phyloP scores from a whole-genome alignment of 2,113 vertebrate genomes.

The Stigmatopora argus region DNA sequence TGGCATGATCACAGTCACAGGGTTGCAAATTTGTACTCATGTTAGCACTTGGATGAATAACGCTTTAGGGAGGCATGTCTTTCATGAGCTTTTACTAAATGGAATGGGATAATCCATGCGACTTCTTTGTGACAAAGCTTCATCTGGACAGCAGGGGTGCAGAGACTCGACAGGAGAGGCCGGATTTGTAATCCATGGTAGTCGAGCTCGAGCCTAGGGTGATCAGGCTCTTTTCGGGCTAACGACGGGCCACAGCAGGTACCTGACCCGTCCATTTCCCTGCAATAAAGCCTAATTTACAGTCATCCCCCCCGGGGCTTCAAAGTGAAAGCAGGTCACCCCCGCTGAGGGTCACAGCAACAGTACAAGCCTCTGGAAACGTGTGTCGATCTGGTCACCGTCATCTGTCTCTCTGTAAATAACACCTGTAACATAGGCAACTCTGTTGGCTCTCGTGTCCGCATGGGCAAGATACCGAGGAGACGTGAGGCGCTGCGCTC shows the following conservation, averaged over 20 bases:
- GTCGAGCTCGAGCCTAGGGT: slow-evolving; percentile 44
- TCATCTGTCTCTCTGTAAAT: slow-evolving; percentile 25
- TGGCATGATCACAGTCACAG: too few species aligned
- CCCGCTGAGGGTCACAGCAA: slow-evolving; percentile 53
- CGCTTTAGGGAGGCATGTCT: slow-evolving; percentile 27
- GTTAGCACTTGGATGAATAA: slow-evolving; percentile 31
- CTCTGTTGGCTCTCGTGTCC: slow-evolving; percentile 17
- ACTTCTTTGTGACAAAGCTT: slow-evolving; percentile 41
- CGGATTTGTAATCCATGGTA: slow-evolving; percentile 52
- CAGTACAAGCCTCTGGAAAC: slow-evolving; percentile 24
- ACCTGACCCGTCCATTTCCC: slow-evolving; percentile 66
- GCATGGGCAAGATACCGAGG: slow-evolving; percentile 25
- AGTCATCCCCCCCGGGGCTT: slow-evolving; percentile 56
- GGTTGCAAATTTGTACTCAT: too few species aligned
- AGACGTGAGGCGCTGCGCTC: slow-evolving; percentile 45
- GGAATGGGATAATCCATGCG: slow-evolving; percentile 43
- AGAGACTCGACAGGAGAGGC: slow-evolving; percentile 29
- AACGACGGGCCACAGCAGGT: slow-evolving; percentile 65
- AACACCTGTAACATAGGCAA: slow-evolving; percentile 29
- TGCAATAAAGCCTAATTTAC: slow-evolving; percentile 63
- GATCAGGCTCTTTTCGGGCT: slow-evolving; percentile 57
- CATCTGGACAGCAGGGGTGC: slow-evolving; percentile 28
- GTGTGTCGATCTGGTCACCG: slow-evolving; percentile 12
- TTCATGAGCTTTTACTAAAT: slow-evolving; percentile 51
- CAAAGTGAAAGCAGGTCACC: slow-evolving; percentile 44